A percentile compares a stretch with the other conserved stretches of the same genome.
These are phyloP conservation scores for Glyphotaelius pellucidus DNA, from an alignment of 2,888 invertebrate species.

Conservation along the genomic window DNA sequence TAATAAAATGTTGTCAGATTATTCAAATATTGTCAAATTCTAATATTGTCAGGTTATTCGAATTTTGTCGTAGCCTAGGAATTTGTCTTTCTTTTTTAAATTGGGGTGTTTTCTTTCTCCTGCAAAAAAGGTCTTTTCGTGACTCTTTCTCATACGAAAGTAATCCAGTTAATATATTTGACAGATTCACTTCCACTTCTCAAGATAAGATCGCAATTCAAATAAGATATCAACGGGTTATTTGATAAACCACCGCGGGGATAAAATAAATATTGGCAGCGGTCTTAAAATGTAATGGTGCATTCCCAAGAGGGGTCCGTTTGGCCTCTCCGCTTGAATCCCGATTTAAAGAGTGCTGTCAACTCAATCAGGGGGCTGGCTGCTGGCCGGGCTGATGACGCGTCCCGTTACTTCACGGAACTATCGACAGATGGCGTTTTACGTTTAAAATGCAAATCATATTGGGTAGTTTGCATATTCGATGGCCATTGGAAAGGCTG, in stretches of 20 bases:
- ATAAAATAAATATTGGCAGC: not conserved
- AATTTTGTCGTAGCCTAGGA: too few relatives aligned
- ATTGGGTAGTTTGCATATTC: constrained; percentile 19
- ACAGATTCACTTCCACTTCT: not conserved
- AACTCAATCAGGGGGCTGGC: not conserved
- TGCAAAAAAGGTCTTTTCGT: too few relatives aligned
- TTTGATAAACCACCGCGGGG: not conserved
- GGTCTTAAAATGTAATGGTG: not conserved
- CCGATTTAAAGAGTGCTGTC: constrained; percentile 5
- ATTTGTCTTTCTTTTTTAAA: too few relatives aligned
- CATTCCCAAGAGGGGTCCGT: not conserved
- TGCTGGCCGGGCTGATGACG: not conserved
- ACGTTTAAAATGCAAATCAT: constrained; percentile 31
- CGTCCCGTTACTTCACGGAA: constrained; percentile 32
- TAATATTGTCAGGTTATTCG: too few relatives aligned
- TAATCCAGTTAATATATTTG: too few relatives aligned
- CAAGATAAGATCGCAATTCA: not conserved
- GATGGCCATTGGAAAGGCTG: not conserved
- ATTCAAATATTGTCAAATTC: too few relatives aligned
- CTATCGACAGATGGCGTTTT: constrained; percentile 22
- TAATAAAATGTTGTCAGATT: too few relatives aligned
- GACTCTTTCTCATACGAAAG: too few relatives aligned
- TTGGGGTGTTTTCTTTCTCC: too few relatives aligned
- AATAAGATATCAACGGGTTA: not conserved
- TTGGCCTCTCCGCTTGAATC: not conserved